Base-by-base conservation (phyloP, 2,888 invertebrate species). In the Hirtodrosophila duncani region DNA sequence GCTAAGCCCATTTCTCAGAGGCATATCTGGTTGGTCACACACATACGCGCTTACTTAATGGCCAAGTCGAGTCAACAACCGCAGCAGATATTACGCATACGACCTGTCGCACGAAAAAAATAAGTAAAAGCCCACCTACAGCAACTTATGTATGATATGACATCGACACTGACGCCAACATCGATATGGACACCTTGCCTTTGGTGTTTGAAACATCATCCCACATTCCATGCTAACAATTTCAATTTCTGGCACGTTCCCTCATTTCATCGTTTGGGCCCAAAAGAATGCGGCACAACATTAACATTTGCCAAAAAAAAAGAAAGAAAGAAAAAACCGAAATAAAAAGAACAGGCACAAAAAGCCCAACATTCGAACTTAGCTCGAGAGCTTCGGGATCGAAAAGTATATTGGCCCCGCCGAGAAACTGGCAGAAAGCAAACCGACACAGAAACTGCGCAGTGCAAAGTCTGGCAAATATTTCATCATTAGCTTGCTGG, bases 401-500 rank as follows among this genome's bases (percentile, higher is more conserved):
- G 27, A 10, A 24, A 11, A 50, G 43, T 29, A 43, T 74, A 55
- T 74, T 64, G 70, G 70, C 67, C 71, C 48, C 59, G 9, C 17
- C 17, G 17, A 37, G 24, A 8, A 9, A 3, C 3, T 10, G 27
- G 23, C 23, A 24, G 41, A 44, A 43, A 11, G 29, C 26, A 48
- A 37, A 17, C 45, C 8, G 18, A 30, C 37, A 29, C 29, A 30
- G 44, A 72, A 77, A 68, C 77, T 71, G 72, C 77, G 71, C 72
- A 77, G 69, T 43, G 65, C 59, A 67, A 60, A 72, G 52, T 56
- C 57, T 58, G 70, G 24, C 50, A 62, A 62, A 78, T 78, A 78
- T 78, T 78, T 72, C 78, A 72, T 78, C 78, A 72, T 72, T 72
- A 62, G 63, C 74, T 68, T 52, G 45, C 65, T 75, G 71, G 46